Base-by-base conservation (phyloP, 2,113 vertebrate genomes). In the Cavia aperea region DNA sequence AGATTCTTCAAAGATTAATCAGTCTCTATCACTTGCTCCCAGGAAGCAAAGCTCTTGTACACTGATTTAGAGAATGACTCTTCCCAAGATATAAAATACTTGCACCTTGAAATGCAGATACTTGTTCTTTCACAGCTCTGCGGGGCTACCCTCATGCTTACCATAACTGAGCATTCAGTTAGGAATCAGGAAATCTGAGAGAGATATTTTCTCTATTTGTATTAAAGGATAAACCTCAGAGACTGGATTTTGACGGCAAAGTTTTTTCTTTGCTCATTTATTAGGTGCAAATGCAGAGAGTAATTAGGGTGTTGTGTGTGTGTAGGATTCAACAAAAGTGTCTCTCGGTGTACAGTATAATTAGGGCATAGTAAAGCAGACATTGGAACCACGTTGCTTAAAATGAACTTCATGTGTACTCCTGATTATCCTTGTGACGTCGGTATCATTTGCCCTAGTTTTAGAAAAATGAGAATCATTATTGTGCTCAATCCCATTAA, bases 1-100 rank as follows among this genome's bases (percentile, higher is more conserved):
- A 15, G 58, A 66, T 93, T 97, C 79, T 96, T 96, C 73, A 78
- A 92, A 39, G 15, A 95, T 33, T 2, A 91, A 86, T 96, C 10
- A 39, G 19, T 94, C 46, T 94, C 93, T 72, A 86, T 86, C 12
- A 16, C 7, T 97, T 86, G 24, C 18, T 95, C 24, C 87, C 58
- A 18, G 3, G 66, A 83, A 89, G 7, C 66, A 43, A 94, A 86
- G 6, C 36, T 84, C 11, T 46, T 93, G 13, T 77, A 81, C 26
- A 79, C 79, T 92, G 56, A 95, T 91, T 96, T 94, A 49, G 43
- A 39, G 39, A 39, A 83, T 94, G 62, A 2, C 87, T 16, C 46
- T 91, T 94, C 51, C 29, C 81, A 90, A 93, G 72, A 49, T 36
- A 62, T 68, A 88, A 93, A 95, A 70, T 83, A 81, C 8, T 78